Evolutionary conservation across 2,888 invertebrate genomes (phyloP).

Genomic region (Eristalis intricaria): DNA sequence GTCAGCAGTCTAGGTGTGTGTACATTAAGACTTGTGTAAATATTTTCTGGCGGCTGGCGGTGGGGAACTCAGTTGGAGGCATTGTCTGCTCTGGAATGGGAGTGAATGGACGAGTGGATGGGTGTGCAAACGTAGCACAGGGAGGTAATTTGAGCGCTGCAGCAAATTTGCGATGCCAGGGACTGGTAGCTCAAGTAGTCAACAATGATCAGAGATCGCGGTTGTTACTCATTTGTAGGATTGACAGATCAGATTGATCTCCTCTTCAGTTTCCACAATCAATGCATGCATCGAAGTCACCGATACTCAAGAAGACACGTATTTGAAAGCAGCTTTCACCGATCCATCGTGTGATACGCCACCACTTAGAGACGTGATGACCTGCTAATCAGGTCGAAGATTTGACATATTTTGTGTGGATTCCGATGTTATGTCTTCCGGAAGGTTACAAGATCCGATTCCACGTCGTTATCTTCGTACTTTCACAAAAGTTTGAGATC

Average conservation of each 20-base stretch:
- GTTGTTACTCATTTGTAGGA: too few species aligned
- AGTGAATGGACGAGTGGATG: not conserved
- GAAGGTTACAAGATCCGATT: not conserved
- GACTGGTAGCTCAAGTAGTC: too few species aligned
- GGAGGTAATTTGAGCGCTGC: too few species aligned
- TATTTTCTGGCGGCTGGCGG: not conserved
- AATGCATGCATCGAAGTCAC: too few species aligned
- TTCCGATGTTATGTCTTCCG: not conserved
- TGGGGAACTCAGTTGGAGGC: too few species aligned
- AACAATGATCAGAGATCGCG: too few species aligned
- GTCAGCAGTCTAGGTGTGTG: slow-evolving; percentile 32
- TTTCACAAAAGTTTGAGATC: not conserved
- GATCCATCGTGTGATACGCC: not conserved
- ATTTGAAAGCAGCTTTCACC: not conserved
- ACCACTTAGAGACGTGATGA: too few species aligned
- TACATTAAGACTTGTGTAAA: not conserved
- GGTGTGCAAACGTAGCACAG: not conserved
- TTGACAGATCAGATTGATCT: too few species aligned
- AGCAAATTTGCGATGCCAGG: too few species aligned
- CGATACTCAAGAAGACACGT: too few species aligned
- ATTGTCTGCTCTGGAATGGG: too few species aligned
- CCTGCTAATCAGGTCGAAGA: not conserved
- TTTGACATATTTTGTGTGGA: not conserved
- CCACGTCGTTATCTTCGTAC: not conserved
- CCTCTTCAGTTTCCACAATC: too few species aligned